Evolutionary conservation across 2,797 vertebrate species (phyloP), one percentile per base, ranked within the genome.

Genomic region (Oceanodroma leucorhoa): DNA sequence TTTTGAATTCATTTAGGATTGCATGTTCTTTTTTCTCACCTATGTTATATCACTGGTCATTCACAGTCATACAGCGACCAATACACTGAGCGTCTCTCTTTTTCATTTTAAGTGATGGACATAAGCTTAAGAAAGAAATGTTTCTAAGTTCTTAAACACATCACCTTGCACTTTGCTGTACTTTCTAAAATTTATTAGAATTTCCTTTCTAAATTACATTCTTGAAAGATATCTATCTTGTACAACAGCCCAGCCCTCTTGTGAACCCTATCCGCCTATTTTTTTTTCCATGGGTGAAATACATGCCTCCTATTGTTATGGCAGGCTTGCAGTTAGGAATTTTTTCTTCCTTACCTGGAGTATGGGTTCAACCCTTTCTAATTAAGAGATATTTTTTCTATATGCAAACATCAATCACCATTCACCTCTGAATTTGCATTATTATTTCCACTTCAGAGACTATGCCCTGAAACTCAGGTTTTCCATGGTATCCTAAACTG

Each of bases 181-280:
- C 32, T 87, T 92, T 80, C 20, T 32, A 82, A 29, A 62, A 54
- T 27, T 51, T 66, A 57, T 57, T 57, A 82, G 15, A 93, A 76
- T 84, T 53, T 65, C 30, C 10, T 84, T 93, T 75, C 38, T 67
- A 57, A 86, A 81, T 38, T 38, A 40, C 15, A 30, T 57, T 89
- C 50, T 75, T 62, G 5, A 64, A 90, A 51, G 5, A 7, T 24
- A 85, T 1, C 14, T 20, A 15, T 38, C 27, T 64, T 43, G 20
- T 32, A 36, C 17, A 62, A 70, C 7, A 72, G 30, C 5, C 19
- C 32, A 71, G 11, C 2, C 24, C 24, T 67, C 40, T 23, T 64
- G 12, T 40, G 79, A 83, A 81, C 3, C 13, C 4, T 23, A 14
- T 15, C 21, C 19, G 43, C 21, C 29, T 20, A 5, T 65, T 72